phyloP scores from a whole-genome alignment of 2,113 vertebrate species.

The Lates calcarifer region DNA sequence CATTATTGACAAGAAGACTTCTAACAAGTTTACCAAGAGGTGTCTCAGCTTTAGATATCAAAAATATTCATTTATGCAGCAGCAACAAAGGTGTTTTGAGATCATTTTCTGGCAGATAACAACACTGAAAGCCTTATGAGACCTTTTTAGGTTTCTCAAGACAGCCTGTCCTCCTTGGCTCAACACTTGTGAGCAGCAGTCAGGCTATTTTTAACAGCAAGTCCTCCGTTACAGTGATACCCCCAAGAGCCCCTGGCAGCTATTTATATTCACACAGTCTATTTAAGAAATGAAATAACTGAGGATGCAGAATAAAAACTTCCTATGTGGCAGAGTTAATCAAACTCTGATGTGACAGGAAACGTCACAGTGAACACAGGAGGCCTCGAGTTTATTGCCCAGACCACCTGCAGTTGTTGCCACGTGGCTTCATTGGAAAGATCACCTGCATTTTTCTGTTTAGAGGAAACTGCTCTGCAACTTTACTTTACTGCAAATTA shows the following conservation, averaged over 20 bases:
- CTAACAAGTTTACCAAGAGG: background rate
- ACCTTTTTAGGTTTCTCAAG: conserved; percentile 84
- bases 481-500: too few species aligned
- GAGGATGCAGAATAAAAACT: background rate
- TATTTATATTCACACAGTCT: conserved; percentile 55
- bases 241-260: conserved; percentile 29
- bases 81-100: background rate
- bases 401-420: background rate
- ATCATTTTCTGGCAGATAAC: conserved; percentile 30
- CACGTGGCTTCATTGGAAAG: background rate
- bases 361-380: background rate
- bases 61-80: background rate
- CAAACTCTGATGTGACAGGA: background rate
- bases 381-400: background rate
- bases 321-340: background rate
- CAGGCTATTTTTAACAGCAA: conserved; percentile 81
- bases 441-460: background rate
- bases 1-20: background rate
- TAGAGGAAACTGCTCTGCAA: background rate
- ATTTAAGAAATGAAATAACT: conserved; percentile 13
- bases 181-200: conserved; percentile 71
- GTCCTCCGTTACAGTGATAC: conserved; percentile 65
- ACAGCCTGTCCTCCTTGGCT: conserved; percentile 61
- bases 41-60: conserved; percentile 8
- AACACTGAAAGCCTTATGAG: conserved; percentile 39